Evolutionary conservation across 2,113 vertebrate species (phyloP).

Genomic region (Scomber scombrus): DNA sequence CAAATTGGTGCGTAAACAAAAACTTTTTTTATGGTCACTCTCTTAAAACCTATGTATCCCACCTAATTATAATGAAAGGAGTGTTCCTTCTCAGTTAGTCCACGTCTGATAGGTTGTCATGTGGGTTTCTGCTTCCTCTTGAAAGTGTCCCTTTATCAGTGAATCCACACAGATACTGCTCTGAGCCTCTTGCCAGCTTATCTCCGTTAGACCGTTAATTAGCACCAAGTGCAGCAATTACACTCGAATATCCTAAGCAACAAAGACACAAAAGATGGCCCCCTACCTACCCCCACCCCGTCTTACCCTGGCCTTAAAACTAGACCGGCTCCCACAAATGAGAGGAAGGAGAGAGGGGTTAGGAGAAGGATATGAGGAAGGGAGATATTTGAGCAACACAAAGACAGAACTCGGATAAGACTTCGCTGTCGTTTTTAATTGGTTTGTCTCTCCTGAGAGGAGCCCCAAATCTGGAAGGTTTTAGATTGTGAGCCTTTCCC

Average conservation of each 20-base stretch:
- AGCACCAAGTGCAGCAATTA: slow-evolving; percentile 79
- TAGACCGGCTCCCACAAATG: slow-evolving; percentile 66
- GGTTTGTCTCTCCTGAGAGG: slow-evolving; percentile 83
- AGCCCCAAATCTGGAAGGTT: slow-evolving; percentile 77
- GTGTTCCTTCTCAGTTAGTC: slow-evolving; percentile 54
- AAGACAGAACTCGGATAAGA: slow-evolving; percentile 77
- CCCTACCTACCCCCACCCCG: slow-evolving; percentile 33
- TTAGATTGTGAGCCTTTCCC: slow-evolving; percentile 57
- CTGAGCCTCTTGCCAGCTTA: slow-evolving; percentile 74
- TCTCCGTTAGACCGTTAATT: slow-evolving; percentile 78
- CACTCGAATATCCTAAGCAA: slow-evolving; percentile 76
- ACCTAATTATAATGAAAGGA: slow-evolving; percentile 74
- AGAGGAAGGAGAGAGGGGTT: slow-evolving; percentile 53
- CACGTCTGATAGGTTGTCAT: slow-evolving; percentile 73
- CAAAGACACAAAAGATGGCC: slow-evolving; percentile 76
- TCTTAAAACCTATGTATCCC: slow-evolving; percentile 42
- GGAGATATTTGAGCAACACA: slow-evolving; percentile 59
- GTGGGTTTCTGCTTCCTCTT: slow-evolving; percentile 67
- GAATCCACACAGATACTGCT: slow-evolving; percentile 71
- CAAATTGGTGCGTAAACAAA: slow-evolving; percentile 42
- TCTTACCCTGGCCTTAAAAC: slow-evolving; percentile 62
- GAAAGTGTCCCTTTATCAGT: slow-evolving; percentile 80
- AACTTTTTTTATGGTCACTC: slow-evolving; percentile 45
- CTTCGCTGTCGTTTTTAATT: slow-evolving; percentile 79
- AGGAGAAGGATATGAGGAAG: slow-evolving; percentile 49